These are phyloP conservation scores for Syngnathus scovelli DNA, from an alignment of 2,113 vertebrate genomes.

Conservation along the genomic window DNA sequence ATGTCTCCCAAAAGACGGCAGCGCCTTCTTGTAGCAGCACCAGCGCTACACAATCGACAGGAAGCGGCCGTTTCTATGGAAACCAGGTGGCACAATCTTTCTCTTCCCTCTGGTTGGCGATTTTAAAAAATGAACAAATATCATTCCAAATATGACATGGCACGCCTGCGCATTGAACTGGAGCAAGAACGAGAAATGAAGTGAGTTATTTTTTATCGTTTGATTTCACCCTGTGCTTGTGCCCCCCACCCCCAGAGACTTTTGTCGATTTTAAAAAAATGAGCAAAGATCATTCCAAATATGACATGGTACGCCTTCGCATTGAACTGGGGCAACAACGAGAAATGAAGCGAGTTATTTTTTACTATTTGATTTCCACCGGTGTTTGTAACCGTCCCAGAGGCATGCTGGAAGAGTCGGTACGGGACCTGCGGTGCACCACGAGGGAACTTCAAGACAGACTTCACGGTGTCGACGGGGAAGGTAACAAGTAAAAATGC, in stretches of 20 bases:
- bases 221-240: not conserved
- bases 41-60: not conserved
- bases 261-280: conserved; percentile 25
- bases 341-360: conserved; percentile 58
- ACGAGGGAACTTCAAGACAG: conserved; percentile 61
- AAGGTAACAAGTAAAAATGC: conserved; percentile 30
- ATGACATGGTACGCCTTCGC: conserved; percentile 40
- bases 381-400: conserved; percentile 21
- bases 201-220: conserved; percentile 41
- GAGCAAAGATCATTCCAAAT: conserved; percentile 36
- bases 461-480: conserved; percentile 60
- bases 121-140: conserved; percentile 40
- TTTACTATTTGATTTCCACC: too few species aligned
- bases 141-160: conserved; percentile 34
- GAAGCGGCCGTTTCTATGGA: conserved; percentile 45
- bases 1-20: not conserved
- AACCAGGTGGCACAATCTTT: conserved; percentile 35
- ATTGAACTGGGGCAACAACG: conserved; percentile 59
- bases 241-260: conserved; percentile 39
- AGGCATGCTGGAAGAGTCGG: conserved; percentile 63
- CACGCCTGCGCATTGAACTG: conserved; percentile 49
- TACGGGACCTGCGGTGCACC: conserved; percentile 59
- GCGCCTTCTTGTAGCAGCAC: not conserved
- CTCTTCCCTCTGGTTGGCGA: not conserved
- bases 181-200: conserved; percentile 61